phyloP scores from a whole-genome alignment of 2,888 invertebrate genomes.

The Agrilus cyanescens region DNA sequence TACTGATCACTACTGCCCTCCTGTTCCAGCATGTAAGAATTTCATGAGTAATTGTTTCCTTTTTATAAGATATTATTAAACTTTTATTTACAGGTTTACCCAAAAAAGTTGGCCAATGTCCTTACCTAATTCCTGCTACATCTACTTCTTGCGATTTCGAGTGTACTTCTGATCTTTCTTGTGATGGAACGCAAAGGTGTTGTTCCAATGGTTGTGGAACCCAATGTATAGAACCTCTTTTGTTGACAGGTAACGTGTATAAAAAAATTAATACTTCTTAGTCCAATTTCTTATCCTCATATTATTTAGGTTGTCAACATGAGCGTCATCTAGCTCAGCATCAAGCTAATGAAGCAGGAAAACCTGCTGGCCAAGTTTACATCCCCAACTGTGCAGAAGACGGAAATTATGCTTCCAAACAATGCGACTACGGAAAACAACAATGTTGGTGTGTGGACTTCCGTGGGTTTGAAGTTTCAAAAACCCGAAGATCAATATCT shows the following conservation, averaged over 20 bases:
- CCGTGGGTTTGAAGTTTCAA: constrained; percentile 59
- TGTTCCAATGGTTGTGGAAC: constrained; percentile 84
- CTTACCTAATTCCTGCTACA: constrained; percentile 61
- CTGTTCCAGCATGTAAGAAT: constrained; percentile 65
- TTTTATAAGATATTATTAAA: not conserved
- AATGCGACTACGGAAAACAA: constrained; percentile 56
- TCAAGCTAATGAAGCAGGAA: constrained; percentile 57
- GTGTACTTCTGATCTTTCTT: constrained; percentile 66
- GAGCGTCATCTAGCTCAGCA: constrained; percentile 41
- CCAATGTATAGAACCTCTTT: constrained; percentile 60
- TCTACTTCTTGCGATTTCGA: constrained; percentile 61
- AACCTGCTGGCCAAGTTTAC: constrained; percentile 62
- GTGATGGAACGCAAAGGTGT: constrained; percentile 58
- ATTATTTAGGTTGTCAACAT: constrained; percentile 51
- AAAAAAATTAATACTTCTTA: not conserved
- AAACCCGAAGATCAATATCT: constrained; percentile 43
- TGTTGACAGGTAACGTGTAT: constrained; percentile 43
- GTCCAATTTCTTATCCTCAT: not conserved
- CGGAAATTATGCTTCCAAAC: constrained; percentile 58
- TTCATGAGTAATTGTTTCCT: not conserved
- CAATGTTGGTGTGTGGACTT: constrained; percentile 76
- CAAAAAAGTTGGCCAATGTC: constrained; percentile 68
- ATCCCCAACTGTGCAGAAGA: constrained; percentile 61
- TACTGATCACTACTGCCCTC: constrained; percentile 74
- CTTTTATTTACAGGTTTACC: constrained; percentile 41